phyloP scores from a whole-genome alignment of 2,113 vertebrate genomes.

The Todiramphus chloris region DNA sequence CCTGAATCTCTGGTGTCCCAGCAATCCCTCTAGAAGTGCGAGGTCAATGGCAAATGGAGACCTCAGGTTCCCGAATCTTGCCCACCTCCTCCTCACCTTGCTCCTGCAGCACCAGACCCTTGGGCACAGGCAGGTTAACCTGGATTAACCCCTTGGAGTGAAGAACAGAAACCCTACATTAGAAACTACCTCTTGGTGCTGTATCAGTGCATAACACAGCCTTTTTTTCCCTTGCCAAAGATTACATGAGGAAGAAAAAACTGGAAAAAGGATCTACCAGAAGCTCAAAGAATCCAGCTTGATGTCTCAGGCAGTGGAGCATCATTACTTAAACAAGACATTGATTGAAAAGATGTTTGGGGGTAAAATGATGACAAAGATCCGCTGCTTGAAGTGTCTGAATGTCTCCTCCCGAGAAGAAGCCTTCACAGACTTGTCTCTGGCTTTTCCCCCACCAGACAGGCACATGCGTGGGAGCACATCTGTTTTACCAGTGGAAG shows the following conservation, averaged over 20 bases:
- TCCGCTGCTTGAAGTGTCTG: conserved; percentile 80
- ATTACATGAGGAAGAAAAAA: conserved; percentile 84
- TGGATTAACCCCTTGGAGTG: background rate
- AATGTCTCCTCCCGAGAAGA: conserved; percentile 82
- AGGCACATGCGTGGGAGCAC: background rate
- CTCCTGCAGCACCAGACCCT: background rate
- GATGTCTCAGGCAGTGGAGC: conserved; percentile 42
- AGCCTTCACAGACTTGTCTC: conserved; percentile 82
- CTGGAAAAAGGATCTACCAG: conserved; percentile 76
- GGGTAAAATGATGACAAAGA: conserved; percentile 82
- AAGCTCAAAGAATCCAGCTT: conserved; percentile 74
- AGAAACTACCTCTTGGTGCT: background rate
- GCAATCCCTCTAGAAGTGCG: background rate
- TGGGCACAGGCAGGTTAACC: background rate
- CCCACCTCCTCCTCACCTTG: background rate
- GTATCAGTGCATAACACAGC: background rate
- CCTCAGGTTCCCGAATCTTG: background rate
- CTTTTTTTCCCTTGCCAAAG: conserved; percentile 43
- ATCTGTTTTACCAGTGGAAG: conserved; percentile 44
- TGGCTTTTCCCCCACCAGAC: conserved; percentile 78
- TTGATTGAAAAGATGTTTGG: conserved; percentile 85
- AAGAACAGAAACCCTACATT: background rate
- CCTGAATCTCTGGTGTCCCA: background rate
- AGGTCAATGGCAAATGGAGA: background rate
- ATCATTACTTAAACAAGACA: conserved; percentile 61